These are phyloP conservation scores for Encarsia formosa DNA, from an alignment of 2,888 invertebrate genomes.

Conservation along the genomic window DNA sequence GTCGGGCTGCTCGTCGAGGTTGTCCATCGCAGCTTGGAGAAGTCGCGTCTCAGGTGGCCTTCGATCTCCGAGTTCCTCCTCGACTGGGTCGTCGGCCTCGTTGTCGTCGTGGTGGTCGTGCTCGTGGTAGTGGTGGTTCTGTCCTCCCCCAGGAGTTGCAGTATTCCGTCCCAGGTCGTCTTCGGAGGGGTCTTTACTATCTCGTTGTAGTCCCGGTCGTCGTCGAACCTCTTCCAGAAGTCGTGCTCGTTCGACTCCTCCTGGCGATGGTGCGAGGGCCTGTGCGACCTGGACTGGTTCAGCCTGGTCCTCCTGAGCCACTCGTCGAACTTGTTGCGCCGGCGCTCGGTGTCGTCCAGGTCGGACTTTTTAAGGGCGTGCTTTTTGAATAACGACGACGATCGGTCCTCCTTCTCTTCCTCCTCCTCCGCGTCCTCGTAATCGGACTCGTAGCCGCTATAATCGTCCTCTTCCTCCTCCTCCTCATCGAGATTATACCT, in stretches of 20 bases:
- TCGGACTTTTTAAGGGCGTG: neutral
- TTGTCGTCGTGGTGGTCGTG: constrained; percentile 27
- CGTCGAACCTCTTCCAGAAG: constrained; percentile 35
- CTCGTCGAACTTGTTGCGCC: constrained; percentile 16
- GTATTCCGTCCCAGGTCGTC: constrained; percentile 47
- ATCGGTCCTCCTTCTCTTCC: constrained; percentile 11
- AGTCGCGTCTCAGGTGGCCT: constrained; percentile 37
- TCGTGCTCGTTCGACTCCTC: constrained; percentile 37
- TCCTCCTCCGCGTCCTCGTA: constrained; percentile 8
- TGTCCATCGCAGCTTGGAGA: constrained; percentile 31
- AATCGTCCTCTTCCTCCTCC: neutral
- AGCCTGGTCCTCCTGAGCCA: constrained; percentile 13
- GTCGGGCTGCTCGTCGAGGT: neutral
- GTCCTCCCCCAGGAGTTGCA: constrained; percentile 40
- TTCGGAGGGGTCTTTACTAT: constrained; percentile 34
- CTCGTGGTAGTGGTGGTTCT: constrained; percentile 13
- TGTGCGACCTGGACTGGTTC: constrained; percentile 12
- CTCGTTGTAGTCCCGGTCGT: constrained; percentile 35
- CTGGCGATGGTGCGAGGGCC: constrained; percentile 15
- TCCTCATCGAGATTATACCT: neutral
- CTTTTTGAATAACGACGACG: no score
- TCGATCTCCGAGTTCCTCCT: constrained; percentile 30
- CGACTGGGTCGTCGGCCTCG: constrained; percentile 30
- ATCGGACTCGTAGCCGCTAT: constrained; percentile 15
- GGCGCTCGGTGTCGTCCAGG: neutral